Conservation (phyloP, 2,888 invertebrate species). For the Agelastica alni region DNA sequence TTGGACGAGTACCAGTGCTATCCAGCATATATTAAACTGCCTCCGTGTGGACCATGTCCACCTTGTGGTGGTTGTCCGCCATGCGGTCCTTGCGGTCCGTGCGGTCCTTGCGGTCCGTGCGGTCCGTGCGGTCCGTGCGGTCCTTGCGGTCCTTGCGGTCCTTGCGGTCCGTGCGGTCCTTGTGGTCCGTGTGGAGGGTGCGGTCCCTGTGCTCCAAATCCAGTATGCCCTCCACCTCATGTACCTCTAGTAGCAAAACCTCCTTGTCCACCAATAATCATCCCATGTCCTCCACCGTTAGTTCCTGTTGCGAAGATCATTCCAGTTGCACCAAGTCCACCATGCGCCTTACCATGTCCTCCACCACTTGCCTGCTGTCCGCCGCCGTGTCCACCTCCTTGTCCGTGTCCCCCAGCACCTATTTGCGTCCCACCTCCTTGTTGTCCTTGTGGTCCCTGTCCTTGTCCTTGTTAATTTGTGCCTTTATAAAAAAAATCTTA, state of each 20-base stretch:
- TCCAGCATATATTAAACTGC: slow-evolving; percentile 45
- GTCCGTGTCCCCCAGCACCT: slow-evolving; percentile 28
- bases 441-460: background rate
- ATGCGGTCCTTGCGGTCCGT: slow-evolving; percentile 39
- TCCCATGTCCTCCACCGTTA: slow-evolving; percentile 43
- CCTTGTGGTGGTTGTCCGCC: slow-evolving; percentile 14
- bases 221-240: slow-evolving; percentile 38
- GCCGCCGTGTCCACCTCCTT: slow-evolving; percentile 38
- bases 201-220: slow-evolving; percentile 31
- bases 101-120: slow-evolving; percentile 25
- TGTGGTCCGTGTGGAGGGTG: slow-evolving; percentile 41
- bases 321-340: slow-evolving; percentile 38
- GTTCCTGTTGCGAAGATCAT: slow-evolving; percentile 44
- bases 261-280: slow-evolving; percentile 47
- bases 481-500: background rate
- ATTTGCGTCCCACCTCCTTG: slow-evolving; percentile 32
- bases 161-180: slow-evolving; percentile 34
- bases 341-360: slow-evolving; percentile 42
- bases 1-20: slow-evolving; percentile 50
- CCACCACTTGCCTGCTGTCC: slow-evolving; percentile 37
- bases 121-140: slow-evolving; percentile 21
- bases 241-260: slow-evolving; percentile 46
- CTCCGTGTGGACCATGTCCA: slow-evolving; percentile 31
- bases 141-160: slow-evolving; percentile 19
- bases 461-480: slow-evolving; percentile 8